Base-by-base conservation (phyloP, 1,140 invertebrate species). In the Pomacea maculata region DNA sequence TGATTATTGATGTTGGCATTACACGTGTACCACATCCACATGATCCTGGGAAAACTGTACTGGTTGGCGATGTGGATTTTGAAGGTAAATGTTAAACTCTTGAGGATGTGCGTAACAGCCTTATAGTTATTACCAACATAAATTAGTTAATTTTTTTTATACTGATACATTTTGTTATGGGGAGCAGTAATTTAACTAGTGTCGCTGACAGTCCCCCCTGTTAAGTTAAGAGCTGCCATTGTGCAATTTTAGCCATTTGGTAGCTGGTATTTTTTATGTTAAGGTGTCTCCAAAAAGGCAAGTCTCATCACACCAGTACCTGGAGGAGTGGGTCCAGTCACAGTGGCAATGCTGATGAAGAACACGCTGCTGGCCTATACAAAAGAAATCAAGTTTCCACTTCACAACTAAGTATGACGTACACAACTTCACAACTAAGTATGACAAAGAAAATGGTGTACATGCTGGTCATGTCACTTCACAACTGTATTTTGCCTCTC, bases 301-400 rank as follows among this genome's bases (percentile, higher is more conserved):
- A 94, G 95, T 14, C 95, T 94, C 52, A 97, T 99, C 75, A 99
- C 98, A 34, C 98, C 98, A 9, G 98, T 99, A 52, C 98, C 98
- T 17, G 97, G 97, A 67, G 98, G 98, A 83, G 98, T 87, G 81
- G 98, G 98, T 1, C 97, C 97, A 52, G 97, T 99, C 96, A 99
- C 97, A 2, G 97, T 99, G 52, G 97, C 97, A 15, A 99, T 99
- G 98, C 92, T 99, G 12, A 97, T 99, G 95, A 95, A 95, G 86
- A 99, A 99, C 90, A 99, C 97, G 0, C 95, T 99, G 21, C 82
- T 78, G 63, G 88, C 88, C 11, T 88, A 88, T 83, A 88, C 87
- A 78, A 88, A 85, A 61, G 86, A 87, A 29, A 85, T 86, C 63
- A 82, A 85, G 29, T 87, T 86, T 86, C 29, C 72, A 34, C 52